phyloP scores from a whole-genome alignment of 2,888 invertebrate genomes.

The Ophonus ardosiacus region DNA sequence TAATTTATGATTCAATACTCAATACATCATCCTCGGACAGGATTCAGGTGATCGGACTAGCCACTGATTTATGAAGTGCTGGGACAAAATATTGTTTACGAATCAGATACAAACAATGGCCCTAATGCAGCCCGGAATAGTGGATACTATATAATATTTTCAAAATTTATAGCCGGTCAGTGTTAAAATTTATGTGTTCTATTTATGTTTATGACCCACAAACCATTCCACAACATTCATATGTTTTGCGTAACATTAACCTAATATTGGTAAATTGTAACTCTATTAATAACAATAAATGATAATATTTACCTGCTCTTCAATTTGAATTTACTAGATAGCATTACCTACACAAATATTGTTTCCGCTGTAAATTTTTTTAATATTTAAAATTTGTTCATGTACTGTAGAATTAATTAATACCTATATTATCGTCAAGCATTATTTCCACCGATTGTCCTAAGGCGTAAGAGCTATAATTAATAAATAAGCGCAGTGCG shows the following conservation, averaged over 20 bases:
- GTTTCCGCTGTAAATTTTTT: too few species aligned
- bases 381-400: too few species aligned
- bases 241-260: neutral
- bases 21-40: neutral
- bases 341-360: too few species aligned
- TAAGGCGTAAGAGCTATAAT: too few species aligned
- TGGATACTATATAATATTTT: slow-evolving; percentile 2
- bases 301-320: too few species aligned
- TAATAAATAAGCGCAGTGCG: too few species aligned
- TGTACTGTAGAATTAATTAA: too few species aligned
- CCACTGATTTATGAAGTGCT: slow-evolving; percentile 20
- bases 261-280: too few species aligned
- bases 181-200: slow-evolving; percentile 3
- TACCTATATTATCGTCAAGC: too few species aligned
- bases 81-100: slow-evolving; percentile 30
- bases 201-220: slow-evolving; percentile 1
- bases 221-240: neutral
- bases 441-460: too few species aligned
- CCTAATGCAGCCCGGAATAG: neutral
- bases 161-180: neutral
- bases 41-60: slow-evolving; percentile 1
- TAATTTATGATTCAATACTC: slow-evolving; percentile 7
- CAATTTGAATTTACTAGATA: too few species aligned
- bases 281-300: too few species aligned
- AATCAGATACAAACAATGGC: slow-evolving; percentile 9